Percentiles rank a stretch among this genome's conserved stretches.
phyloP scores from a whole-genome alignment of 2,797 vertebrate species.

The Hyperoplus lanceolatus region DNA sequence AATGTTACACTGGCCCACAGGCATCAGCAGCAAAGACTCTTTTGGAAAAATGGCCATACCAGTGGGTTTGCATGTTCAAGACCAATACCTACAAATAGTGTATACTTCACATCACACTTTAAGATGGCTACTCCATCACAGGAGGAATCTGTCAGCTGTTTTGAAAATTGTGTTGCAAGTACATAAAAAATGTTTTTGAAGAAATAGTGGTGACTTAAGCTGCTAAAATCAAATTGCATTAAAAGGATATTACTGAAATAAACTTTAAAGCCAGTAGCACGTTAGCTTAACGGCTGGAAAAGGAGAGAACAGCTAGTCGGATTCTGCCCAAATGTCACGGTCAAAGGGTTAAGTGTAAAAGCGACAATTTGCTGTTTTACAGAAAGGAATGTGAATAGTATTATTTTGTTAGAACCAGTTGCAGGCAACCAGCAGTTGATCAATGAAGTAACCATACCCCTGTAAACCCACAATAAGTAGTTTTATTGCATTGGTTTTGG shows the following conservation, averaged over 20 bases:
- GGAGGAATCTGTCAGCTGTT: not conserved
- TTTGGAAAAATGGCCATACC: constrained; percentile 18
- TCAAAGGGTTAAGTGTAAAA: not conserved
- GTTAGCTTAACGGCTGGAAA: not conserved
- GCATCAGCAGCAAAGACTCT: constrained; percentile 9
- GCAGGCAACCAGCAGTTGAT: not conserved
- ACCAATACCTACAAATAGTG: constrained; percentile 49
- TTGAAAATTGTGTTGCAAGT: not conserved
- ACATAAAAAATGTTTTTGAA: too few relatives aligned
- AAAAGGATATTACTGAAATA: not conserved
- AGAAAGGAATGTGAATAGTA: not conserved
- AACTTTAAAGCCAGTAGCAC: not conserved
- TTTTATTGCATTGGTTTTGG: not conserved
- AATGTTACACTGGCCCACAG: constrained; percentile 25
- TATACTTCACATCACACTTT: constrained; percentile 6
- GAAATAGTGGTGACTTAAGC: not conserved
- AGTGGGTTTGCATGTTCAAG: constrained; percentile 45
- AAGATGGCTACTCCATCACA: constrained; percentile 16
- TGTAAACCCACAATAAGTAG: not conserved
- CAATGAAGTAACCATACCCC: not conserved
- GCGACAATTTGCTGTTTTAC: not conserved
- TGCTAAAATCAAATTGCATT: not conserved
- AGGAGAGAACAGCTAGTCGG: not conserved
- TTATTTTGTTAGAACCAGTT: not conserved
- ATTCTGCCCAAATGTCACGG: not conserved